Percentiles rank a stretch among this genome's conserved stretches.
Conservation (phyloP, 2,113 vertebrate species). For the Dolichallabes microphthalmus region DNA sequence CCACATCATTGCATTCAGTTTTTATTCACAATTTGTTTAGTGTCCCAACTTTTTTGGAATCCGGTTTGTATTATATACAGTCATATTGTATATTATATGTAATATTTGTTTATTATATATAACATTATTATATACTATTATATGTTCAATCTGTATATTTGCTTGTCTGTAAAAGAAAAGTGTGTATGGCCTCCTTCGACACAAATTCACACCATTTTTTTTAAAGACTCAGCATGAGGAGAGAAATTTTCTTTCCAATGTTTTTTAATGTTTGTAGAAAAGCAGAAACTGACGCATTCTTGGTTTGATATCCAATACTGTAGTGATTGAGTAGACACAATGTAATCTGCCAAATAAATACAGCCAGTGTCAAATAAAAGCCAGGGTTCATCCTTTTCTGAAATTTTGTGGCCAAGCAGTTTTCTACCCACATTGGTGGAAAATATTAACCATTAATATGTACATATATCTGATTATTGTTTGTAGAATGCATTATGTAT, state of each 20-base stretch:
- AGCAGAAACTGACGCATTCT: constrained; percentile 24
- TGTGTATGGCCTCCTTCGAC: constrained; percentile 8
- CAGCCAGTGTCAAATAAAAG: constrained; percentile 36
- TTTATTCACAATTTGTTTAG: too few species aligned
- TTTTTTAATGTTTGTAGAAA: constrained; percentile 22
- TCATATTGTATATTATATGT: too few species aligned
- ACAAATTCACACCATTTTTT: constrained; percentile 37
- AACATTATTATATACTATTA: background rate
- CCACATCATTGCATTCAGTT: too few species aligned
- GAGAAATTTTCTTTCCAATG: constrained; percentile 17
- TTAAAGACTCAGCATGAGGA: constrained; percentile 34
- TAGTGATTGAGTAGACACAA: constrained; percentile 21
- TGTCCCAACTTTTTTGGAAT: too few species aligned
- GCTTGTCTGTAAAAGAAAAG: constrained; percentile 26
- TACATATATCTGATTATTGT: background rate
- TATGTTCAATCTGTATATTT: background rate
- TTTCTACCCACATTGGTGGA: constrained; percentile 6
- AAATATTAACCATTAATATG: constrained; percentile 12
- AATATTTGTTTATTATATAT: too few species aligned
- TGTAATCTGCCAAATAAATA: constrained; percentile 40
- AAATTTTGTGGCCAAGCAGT: background rate
- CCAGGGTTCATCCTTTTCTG: background rate
- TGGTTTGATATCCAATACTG: constrained; percentile 36
- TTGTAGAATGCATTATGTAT: background rate
- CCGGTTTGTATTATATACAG: too few species aligned